Evolutionary conservation across 1,140 invertebrate species (phyloP).

Genomic region (Eumaeus atala): DNA sequence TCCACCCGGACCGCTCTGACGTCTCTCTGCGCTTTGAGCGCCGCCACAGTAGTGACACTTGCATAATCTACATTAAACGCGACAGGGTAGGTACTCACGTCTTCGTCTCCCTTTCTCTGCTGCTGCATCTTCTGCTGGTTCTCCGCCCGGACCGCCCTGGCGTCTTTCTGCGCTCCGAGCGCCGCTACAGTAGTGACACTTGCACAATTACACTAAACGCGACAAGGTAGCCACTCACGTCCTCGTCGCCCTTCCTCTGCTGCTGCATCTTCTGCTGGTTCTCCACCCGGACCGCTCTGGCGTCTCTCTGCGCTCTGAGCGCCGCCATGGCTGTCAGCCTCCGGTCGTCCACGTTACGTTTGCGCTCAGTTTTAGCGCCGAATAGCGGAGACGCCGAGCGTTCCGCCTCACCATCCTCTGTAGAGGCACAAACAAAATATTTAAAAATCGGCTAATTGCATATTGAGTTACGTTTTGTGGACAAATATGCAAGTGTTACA

Average conservation of each 20-base stretch:
- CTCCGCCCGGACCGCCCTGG: slow-evolving; percentile 75
- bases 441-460: no score
- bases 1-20: slow-evolving; percentile 76
- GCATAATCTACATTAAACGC: no score
- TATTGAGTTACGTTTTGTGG: no score
- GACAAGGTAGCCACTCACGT: slow-evolving; percentile 31
- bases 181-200: slow-evolving; percentile 93
- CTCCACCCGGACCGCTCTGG: slow-evolving; percentile 75
- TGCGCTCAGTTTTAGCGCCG: slow-evolving; percentile 77
- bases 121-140: slow-evolving; percentile 42
- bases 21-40: slow-evolving; percentile 91
- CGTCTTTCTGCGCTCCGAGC: slow-evolving; percentile 90
- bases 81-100: no score
- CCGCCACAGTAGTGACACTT: no score
- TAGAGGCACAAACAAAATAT: background rate
- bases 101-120: slow-evolving; percentile 43
- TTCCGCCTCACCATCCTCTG: background rate
- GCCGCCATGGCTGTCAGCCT: slow-evolving; percentile 94
- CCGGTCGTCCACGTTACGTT: slow-evolving; percentile 93
- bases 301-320: slow-evolving; percentile 90
- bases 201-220: no score
- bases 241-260: slow-evolving; percentile 43
- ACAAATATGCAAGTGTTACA: no score
- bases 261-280: slow-evolving; percentile 42
- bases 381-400: background rate